These are phyloP conservation scores for Thymelicus sylvestris DNA, from an alignment of 2,888 invertebrate genomes.

Conservation along the genomic window DNA sequence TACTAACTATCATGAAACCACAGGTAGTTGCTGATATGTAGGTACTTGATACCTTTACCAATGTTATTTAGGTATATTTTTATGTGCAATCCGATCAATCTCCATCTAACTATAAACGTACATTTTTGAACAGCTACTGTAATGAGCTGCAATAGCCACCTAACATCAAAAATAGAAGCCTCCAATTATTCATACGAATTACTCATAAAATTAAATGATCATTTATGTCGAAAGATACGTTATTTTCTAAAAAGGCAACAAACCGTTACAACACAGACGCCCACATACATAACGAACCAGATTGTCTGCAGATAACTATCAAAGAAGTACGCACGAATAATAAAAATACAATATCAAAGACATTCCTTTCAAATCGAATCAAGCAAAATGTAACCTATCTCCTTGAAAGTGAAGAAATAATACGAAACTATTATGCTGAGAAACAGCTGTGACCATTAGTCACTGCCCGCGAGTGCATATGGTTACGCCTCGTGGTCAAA, in stretches of 20 bases:
- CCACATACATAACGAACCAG: conserved; percentile 5
- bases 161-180: no score
- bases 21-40: no score
- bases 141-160: no score
- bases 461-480: conserved; percentile 70
- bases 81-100: no score
- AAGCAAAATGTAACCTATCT: conserved; percentile 21
- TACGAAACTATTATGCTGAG: conserved; percentile 18
- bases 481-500: conserved; percentile 75
- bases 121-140: no score
- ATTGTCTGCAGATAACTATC: background rate
- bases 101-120: no score
- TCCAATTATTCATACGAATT: no score
- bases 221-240: background rate
- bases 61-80: no score
- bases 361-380: conserved; percentile 30
- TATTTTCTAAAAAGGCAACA: background rate
- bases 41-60: no score
- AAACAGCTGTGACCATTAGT: conserved; percentile 60
- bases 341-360: conserved; percentile 7
- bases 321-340: background rate
- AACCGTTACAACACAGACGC: background rate
- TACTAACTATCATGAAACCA: no score
- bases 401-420: conserved; percentile 38
- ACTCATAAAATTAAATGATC: background rate